Evolutionary conservation across 2,888 invertebrate species (phyloP).

Genomic region (Drosophila merina): DNA sequence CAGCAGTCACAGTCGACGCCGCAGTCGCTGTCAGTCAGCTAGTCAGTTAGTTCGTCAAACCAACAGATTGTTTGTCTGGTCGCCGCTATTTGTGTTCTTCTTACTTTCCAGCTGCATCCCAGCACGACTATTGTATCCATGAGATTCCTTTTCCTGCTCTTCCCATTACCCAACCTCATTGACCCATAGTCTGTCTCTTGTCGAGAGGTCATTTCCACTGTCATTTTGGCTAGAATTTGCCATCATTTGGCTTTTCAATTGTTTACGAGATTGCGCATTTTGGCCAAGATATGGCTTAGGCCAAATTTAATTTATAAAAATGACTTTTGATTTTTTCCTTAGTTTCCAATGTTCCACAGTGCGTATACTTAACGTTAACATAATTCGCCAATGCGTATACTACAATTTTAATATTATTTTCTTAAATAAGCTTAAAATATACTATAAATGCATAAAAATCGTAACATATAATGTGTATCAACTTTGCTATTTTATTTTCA

Average conservation of each 20-base stretch:
- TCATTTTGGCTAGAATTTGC: conserved; percentile 41
- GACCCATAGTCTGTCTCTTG: conserved; percentile 19
- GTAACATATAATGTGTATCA: too few relatives aligned
- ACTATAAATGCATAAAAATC: too few relatives aligned
- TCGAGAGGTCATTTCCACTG: conserved; percentile 59
- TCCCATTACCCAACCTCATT: conserved; percentile 30
- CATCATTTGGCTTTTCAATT: conserved; percentile 20
- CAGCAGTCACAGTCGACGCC: conserved; percentile 1
- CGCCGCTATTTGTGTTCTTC: conserved; percentile 6
- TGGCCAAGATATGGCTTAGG: not conserved
- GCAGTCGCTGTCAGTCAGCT: conserved; percentile 33
- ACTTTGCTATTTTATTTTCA: too few relatives aligned
- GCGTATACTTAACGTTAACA: too few relatives aligned
- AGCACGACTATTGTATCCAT: conserved; percentile 36
- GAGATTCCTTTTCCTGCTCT: conserved; percentile 34
- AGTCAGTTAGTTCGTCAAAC: conserved; percentile 51
- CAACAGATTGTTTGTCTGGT: conserved; percentile 45
- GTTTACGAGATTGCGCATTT: conserved; percentile 5
- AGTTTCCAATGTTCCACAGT: too few relatives aligned
- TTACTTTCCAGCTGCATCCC: conserved; percentile 47
- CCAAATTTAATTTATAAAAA: not conserved
- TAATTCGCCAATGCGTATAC: too few relatives aligned
- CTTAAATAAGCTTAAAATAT: too few relatives aligned
- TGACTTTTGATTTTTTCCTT: too few relatives aligned
- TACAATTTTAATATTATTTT: too few relatives aligned